Evolutionary conservation across 2,113 vertebrate species (phyloP), one percentile per base, ranked within the genome.

Genomic region (Speoplatyrhinus poulsoni): DNA sequence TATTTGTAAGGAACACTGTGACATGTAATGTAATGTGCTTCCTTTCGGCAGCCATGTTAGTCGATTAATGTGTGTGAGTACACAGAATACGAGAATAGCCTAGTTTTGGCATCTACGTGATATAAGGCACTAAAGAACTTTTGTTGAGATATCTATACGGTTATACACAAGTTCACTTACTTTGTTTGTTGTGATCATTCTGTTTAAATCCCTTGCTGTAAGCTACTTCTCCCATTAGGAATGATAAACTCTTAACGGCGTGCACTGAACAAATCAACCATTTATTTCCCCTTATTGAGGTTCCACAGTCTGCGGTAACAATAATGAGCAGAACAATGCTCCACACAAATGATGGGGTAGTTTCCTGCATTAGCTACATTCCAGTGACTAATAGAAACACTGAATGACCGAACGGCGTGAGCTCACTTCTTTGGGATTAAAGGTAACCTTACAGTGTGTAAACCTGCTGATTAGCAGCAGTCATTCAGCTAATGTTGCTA

Each of bases 401-500:
- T 70, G 75, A 86, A 78, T 85, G 87, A 89, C 19, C 12, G 19
- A 54, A 41, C 56, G 6, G 53, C 61, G 33, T 48, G 69, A 73
- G 72, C 54, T 70, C 41, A 17, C 53, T 69, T 70, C 72, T 81
- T 69, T 47, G 59, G 56, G 67, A 77, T 76, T 68, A 78, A 80
- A 75, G 66, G 72, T 81, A 86, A 80, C 85, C 82, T 84, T 80
- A 66, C 78, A 69, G 70, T 75, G 76, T 80, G 75, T 69, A 72
- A 82, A 77, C 73, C 79, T 64, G 46, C 46, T 80, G 82, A 80
- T 85, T 79, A 80, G 79, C 50, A 73, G 78, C 69, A 75, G 26
- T 74, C 81, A 75, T 62, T 78, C 62, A 73, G 67, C 65, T 77
- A 76, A 79, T 77, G 71, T 70, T 74, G 79, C 68, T 82, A 83